Percentiles rank a stretch among this genome's conserved stretches.
phyloP scores from a whole-genome alignment of 2,888 invertebrate genomes.

The Tiphia femorata region DNA sequence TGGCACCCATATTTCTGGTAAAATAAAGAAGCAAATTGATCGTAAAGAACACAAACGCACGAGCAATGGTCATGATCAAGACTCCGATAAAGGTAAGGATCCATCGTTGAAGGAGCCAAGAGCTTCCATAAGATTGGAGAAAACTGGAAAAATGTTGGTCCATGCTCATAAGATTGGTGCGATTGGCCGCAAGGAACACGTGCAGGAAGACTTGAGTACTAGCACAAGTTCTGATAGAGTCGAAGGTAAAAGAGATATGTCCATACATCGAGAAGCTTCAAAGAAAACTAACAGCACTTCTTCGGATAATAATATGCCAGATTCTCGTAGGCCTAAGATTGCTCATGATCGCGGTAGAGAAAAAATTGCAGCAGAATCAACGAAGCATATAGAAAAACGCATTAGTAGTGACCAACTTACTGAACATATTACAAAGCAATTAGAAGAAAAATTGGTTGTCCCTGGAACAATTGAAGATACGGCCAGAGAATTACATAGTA shows the following conservation, averaged over 20 bases:
- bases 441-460: no score
- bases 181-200: slow-evolving; percentile 18
- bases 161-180: slow-evolving; percentile 16
- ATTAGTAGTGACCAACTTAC: no score
- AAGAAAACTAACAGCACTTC: slow-evolving; percentile 26
- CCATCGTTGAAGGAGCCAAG: slow-evolving; percentile 9
- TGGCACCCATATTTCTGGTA: slow-evolving; percentile 17
- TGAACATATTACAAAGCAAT: no score
- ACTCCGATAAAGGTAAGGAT: slow-evolving; percentile 19
- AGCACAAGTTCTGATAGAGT: slow-evolving; percentile 28
- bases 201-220: slow-evolving; percentile 28
- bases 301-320: no score
- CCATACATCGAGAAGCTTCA: not conserved
- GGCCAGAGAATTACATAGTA: no score
- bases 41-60: slow-evolving; percentile 31
- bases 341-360: no score
- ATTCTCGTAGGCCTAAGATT: no score
- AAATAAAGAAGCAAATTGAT: slow-evolving; percentile 38
- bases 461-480: no score
- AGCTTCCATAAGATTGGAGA: not conserved
- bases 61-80: slow-evolving; percentile 5
- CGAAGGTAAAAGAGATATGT: slow-evolving; percentile 16
- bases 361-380: no score
- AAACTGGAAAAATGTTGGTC: not conserved
- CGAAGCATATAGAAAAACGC: no score